Evolutionary conservation across 2,113 vertebrate species (phyloP), one percentile per base, ranked within the genome.

Genomic region (Salvator merianae): DNA sequence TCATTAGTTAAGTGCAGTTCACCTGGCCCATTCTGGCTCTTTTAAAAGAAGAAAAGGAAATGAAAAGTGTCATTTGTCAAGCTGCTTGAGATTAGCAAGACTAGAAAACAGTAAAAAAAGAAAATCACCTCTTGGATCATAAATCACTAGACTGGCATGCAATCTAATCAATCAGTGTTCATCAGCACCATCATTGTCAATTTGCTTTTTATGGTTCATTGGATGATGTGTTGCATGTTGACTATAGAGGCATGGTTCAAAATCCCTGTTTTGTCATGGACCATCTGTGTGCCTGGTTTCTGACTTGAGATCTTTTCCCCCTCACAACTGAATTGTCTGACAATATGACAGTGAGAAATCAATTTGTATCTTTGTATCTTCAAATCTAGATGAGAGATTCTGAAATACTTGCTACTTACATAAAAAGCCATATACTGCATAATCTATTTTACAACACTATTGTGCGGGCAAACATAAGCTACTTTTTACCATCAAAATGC

Each of bases 111-210:
- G 43, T 36, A 24, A 59, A 81, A 81, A 72, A 55, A 55, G 53
- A 55, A 55, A 55, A 38, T 59, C 50, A 62, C 80, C 71, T 30
- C 28, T 72, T 82, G 50, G 80, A 59, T 62, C 69, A 82, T 82
- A 72, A 82, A 82, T 73, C 53, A 72, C 22, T n/a, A 38, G 34
- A 72, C 26, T 40, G 26, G 26, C 36, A 72, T 82, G 50, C 34
- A 82, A 28, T 72, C 53, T 72, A 62, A 62, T 82, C 69, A 82
- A 62, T 71, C 34, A 24, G 14, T 59, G 47, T 71, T 71, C n/a
- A 55, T 81, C 47, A 20, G 47, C 50, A 38, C 28, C 79, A 78
- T 40, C 77, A 63, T 38, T 24, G 66, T 10, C 40, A 30, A 71
- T 55, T 50, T 71, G 24, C 24, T 24, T 47, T 30, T 70, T 36